Evolutionary conservation across 1,140 invertebrate genomes (phyloP).

Genomic region (Eulimnadia texana): DNA sequence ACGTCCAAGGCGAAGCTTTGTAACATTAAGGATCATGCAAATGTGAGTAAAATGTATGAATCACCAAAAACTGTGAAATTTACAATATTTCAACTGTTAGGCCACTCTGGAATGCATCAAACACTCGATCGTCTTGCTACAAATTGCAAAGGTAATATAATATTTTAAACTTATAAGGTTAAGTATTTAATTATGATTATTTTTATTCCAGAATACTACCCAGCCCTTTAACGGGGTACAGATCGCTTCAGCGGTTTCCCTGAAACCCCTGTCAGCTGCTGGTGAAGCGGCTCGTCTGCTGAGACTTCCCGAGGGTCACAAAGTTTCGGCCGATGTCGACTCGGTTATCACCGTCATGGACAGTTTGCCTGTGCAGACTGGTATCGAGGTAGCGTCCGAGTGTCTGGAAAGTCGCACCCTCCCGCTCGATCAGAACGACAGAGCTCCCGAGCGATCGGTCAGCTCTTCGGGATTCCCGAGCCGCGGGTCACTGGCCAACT

Average conservation of each 20-base stretch:
- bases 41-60: conserved; percentile 20
- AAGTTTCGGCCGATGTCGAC: neutral
- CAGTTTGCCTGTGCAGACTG: conserved; percentile 30
- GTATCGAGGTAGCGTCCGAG: conserved; percentile 45
- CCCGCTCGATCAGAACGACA: neutral
- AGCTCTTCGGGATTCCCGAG: neutral
- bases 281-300: neutral
- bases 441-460: neutral
- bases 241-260: neutral
- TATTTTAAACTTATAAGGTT: neutral
- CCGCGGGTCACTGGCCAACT: conserved; percentile 23
- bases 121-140: conserved; percentile 89
- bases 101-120: conserved; percentile 85
- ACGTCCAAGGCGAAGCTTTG: conserved; percentile 44
- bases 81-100: conserved; percentile 31
- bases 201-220: conserved; percentile 20
- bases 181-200: neutral
- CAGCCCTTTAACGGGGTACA: conserved; percentile 27
- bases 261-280: neutral
- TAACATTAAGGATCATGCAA: conserved; percentile 30
- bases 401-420: conserved; percentile 32
- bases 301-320: neutral
- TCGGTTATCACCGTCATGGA: conserved; percentile 11
- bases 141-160: conserved; percentile 79
- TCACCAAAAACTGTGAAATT: neutral